Evolutionary conservation across 2,113 vertebrate genomes (phyloP).

Genomic region (Blennius ocellaris): DNA sequence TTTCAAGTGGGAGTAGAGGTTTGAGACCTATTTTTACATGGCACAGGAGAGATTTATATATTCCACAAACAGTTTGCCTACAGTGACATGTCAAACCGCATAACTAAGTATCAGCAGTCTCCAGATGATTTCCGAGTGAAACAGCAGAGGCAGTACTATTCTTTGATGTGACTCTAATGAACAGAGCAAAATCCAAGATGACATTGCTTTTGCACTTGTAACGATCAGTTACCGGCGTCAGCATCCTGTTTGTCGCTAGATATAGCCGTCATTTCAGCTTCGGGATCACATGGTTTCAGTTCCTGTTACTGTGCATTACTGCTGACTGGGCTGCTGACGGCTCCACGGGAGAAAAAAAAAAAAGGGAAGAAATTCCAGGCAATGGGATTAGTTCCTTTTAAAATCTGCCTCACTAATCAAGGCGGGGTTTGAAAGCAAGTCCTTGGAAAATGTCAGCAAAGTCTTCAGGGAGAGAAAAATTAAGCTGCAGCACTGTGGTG

Average conservation of each 20-base stretch:
- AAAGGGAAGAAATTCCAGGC: constrained; percentile 31
- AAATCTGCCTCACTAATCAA: constrained; percentile 75
- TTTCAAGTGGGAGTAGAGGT: constrained; percentile 91
- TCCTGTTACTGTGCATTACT: constrained; percentile 33
- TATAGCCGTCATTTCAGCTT: constrained; percentile 27
- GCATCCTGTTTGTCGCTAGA: constrained; percentile 34
- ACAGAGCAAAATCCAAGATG: constrained; percentile 22
- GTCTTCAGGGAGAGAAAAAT: constrained; percentile 70
- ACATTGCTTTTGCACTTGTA: constrained; percentile 46
- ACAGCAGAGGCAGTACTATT: constrained; percentile 20
- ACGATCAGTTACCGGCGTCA: constrained; percentile 47
- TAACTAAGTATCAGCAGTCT: constrained; percentile 37
- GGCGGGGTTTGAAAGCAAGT: constrained; percentile 68
- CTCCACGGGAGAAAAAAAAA: constrained; percentile 10
- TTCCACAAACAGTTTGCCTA: constrained; percentile 19
- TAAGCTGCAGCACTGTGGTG: constrained; percentile 67
- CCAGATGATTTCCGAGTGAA: constrained; percentile 17
- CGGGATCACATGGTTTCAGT: constrained; percentile 29
- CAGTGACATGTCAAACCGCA: constrained; percentile 5
- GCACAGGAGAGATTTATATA: constrained; percentile 32
- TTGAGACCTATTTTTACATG: constrained; percentile 22
- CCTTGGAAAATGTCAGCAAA: constrained; percentile 77
- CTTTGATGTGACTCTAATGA: constrained; percentile 39
- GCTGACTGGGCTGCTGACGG: constrained; percentile 66
- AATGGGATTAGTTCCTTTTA: constrained; percentile 67